phyloP scores from a whole-genome alignment of 1,140 invertebrate genomes.

The Heliconius hermathena region DNA sequence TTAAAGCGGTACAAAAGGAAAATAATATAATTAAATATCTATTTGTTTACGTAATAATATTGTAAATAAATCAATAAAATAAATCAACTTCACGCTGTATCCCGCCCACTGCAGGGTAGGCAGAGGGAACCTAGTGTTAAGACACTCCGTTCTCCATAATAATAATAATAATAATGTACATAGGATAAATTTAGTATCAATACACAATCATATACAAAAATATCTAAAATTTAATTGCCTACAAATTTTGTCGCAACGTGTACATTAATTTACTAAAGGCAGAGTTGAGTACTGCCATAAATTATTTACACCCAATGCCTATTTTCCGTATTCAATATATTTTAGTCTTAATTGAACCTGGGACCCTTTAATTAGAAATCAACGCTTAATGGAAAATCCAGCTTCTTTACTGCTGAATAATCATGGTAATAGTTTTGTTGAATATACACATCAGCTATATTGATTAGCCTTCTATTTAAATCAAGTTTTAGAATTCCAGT shows the following conservation, averaged over 20 bases:
- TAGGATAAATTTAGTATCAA: no score
- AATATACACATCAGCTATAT: slow-evolving; percentile 18
- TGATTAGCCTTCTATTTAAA: slow-evolving; percentile 25
- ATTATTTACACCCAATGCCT: slow-evolving; percentile 6
- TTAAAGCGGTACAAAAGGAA: no score
- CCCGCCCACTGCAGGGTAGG: no score
- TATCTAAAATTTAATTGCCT: background rate
- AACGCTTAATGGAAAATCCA: slow-evolving; percentile 25
- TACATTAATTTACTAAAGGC: background rate
- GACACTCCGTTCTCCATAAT: no score
- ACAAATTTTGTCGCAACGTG: background rate
- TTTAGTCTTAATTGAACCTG: slow-evolving; percentile 9
- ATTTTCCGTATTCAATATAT: slow-evolving; percentile 9
- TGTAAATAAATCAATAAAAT: no score
- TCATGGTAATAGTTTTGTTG: slow-evolving; percentile 26
- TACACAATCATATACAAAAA: background rate
- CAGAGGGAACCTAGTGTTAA: no score
- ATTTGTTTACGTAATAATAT: no score
- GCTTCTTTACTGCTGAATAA: slow-evolving; percentile 29
- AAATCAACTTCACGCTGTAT: no score
- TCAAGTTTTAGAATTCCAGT: slow-evolving; percentile 20
- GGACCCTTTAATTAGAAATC: slow-evolving; percentile 21
- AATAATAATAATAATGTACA: no score
- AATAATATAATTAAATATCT: no score
- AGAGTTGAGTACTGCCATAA: background rate